Evolutionary conservation across 35 echinoderm and acorn worm genomes (phyloP).

Genomic region (Stichopus chloronotus): DNA sequence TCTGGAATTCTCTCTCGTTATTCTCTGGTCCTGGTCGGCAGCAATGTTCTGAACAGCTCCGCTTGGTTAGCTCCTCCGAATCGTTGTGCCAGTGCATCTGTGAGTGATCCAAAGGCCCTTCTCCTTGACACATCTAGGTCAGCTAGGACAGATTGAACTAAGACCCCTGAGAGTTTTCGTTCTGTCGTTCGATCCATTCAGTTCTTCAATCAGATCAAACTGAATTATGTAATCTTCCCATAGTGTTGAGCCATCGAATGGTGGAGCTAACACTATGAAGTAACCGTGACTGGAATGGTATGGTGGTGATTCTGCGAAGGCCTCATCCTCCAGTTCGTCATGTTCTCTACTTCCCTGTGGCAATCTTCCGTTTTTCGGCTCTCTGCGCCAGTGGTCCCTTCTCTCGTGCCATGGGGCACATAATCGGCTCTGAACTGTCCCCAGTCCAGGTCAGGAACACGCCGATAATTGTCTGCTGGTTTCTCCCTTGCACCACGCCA

Average conservation of each 20-base stretch:
- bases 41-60: neutral
- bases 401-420: too few species aligned
- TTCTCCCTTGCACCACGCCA: too few species aligned
- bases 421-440: too few species aligned
- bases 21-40: neutral
- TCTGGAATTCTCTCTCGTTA: neutral
- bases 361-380: too few species aligned
- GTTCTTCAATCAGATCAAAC: slow-evolving; percentile 35
- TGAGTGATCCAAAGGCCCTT: neutral
- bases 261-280: slow-evolving; percentile 16
- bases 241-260: slow-evolving; percentile 49
- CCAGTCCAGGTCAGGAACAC: too few species aligned
- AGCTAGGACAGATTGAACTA: slow-evolving; percentile 15
- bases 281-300: too few species aligned
- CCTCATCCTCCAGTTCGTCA: too few species aligned
- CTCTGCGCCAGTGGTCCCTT: too few species aligned
- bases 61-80: slow-evolving; percentile 19
- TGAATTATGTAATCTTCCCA: slow-evolving; percentile 21
- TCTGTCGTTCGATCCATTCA: slow-evolving; percentile 36
- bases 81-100: neutral
- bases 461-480: too few species aligned
- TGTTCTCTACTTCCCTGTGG: too few species aligned
- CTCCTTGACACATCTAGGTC: slow-evolving; percentile 13
- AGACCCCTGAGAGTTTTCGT: neutral
- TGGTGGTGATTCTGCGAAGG: too few species aligned